Base-by-base conservation (phyloP, 2,888 invertebrate genomes). In the Malthinus flaveolus region DNA sequence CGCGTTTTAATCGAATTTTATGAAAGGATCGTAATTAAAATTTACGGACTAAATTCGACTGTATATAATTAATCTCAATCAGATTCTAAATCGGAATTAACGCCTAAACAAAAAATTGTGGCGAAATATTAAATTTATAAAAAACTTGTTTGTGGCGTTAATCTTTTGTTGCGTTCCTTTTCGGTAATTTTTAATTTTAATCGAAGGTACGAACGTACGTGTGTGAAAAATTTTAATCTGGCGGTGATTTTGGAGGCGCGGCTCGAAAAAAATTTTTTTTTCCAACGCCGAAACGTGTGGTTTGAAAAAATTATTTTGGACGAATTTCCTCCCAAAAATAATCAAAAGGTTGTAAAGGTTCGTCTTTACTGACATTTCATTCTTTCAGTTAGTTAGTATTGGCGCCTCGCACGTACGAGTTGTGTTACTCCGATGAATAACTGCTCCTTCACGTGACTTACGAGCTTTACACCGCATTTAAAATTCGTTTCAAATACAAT, bases 331-430 rank as follows among this genome's bases (percentile, higher is more conserved):
- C 47, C 52, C 57, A 57, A 57, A 57, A 57, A 52, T 47, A 23
- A 32, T 45, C 59, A 49, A 59, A 59, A 58, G 45, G n/a, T 32
- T 48, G 31, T 49, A 48, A 12, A 48, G 53, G 39, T 42, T 37
- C 42, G 46, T 46, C 50, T 37, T 42, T 15, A 42, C 56, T 58
- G 53, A 53, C 39, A 49, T 45, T 32, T 42, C 31, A 32, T 58
- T 46, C 50, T 42, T 23, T n/a, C 39, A 59, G 49, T 59, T 54
- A 59, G 59, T 59, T 54, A 46, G 45, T 54, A 50, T 49, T 54
- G 59, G 39, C 46, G 59, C 46, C 46, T 59, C 54, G 58, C 33
- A 7, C 39, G 59, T 46, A 59, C 49, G 54, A 59, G 59, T 39
- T 32, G 59, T 42, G 58, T 58, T 52, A 45, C 49, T 49, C 10